Base-by-base conservation (phyloP, 2,888 invertebrate species). In the Xanthia icteritia region DNA sequence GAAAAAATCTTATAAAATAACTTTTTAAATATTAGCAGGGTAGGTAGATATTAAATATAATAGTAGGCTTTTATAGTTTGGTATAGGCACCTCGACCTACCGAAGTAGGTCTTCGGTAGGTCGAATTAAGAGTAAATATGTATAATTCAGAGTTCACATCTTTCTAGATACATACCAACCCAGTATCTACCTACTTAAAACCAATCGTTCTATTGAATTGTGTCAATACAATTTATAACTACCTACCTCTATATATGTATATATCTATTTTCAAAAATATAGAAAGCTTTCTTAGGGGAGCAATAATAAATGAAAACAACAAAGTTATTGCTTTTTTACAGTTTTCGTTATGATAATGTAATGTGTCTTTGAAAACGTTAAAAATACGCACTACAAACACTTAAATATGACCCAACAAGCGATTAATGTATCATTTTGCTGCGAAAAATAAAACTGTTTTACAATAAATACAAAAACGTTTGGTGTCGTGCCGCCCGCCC, bases 341-440 rank as follows among this genome's bases (percentile, higher is more conserved):
- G 76, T 69, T 67, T 48, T 63, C 72, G 39, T 76, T 77, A 74
- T 63, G 66, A 67, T 70, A 73, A 86, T 67, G 84, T 70, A 73
- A 86, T 67, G 84, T 85, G 84, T 88, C 87, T 83, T 86, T 81
- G 83, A 87, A 88, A 89, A 89, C 86, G 86, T 88, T 89, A 88
- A 89, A 89, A 90, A 88, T 81, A 87, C 74, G 71, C 77, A 88
- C 82, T 65, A 88, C 83, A 90, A 90, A 89, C 91, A 89, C 83
- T 89, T 89, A 90, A 90, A 89, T 87, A 87, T 88, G 84, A 89
- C 86, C 89, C 76, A 82, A 72, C 88, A 88, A 89, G 84, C 89
- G 90, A 91, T 92, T 89, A 91, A 91, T 93, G 93, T 94, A 94
- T 93, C 93, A 92, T 88, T 92, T 94, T 93, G 91, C 91, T 86